A percentile compares a stretch with the other conserved stretches of the same genome.
phyloP scores from a whole-genome alignment of 2,113 vertebrate species.

The Condylura cristata region DNA sequence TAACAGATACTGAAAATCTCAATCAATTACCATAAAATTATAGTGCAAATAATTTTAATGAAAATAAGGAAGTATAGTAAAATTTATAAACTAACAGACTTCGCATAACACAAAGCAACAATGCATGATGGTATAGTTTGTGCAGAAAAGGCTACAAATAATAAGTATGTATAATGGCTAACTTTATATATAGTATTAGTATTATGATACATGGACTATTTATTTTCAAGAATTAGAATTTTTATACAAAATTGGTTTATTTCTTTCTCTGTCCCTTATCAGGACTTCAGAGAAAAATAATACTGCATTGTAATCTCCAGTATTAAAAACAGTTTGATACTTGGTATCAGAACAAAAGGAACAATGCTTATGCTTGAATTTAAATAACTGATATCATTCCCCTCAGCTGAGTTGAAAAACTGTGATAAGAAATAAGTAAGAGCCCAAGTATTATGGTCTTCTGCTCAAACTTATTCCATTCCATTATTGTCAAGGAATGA shows the following conservation, averaged over 20 bases:
- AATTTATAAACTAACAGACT: neutral
- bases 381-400: neutral
- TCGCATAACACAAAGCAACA: neutral
- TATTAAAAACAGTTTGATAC: slow-evolving; percentile 16
- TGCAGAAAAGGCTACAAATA: neutral
- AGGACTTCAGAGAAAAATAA: neutral
- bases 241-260: neutral
- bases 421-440: neutral
- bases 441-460: neutral
- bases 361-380: neutral
- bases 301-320: neutral
- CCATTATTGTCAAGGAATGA: neutral
- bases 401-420: neutral
- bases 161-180: neutral
- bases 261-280: neutral
- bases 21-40: slow-evolving; percentile 11
- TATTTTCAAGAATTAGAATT: neutral
- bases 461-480: neutral
- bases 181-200: neutral
- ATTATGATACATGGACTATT: neutral
- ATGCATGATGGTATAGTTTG: neutral
- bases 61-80: neutral
- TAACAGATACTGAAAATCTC: neutral
- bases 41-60: slow-evolving; percentile 32
- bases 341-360: neutral